Evolutionary conservation across 1,140 invertebrate species (phyloP).

Genomic region (Coptotermes formosanus): DNA sequence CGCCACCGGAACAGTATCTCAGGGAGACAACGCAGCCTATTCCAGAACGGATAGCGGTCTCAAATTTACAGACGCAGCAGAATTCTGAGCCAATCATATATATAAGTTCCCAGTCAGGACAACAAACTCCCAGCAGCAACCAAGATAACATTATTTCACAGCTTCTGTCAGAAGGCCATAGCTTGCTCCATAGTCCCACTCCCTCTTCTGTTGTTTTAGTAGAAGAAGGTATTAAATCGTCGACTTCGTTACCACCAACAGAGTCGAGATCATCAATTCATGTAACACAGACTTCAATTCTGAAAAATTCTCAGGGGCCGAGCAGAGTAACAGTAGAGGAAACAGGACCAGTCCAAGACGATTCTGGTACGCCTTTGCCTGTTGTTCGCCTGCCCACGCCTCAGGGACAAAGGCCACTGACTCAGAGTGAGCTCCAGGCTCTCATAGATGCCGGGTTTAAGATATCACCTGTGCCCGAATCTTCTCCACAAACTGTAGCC

Average conservation of each 20-base stretch:
- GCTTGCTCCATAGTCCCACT: background rate
- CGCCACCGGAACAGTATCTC: constrained; percentile 23
- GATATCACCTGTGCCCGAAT: constrained; percentile 26
- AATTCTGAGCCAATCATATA: background rate
- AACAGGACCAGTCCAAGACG: background rate
- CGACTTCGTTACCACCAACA: background rate
- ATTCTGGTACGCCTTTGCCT: constrained; percentile 12
- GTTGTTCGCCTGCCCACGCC: constrained; percentile 35
- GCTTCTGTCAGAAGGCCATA: background rate
- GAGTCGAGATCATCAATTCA: constrained; percentile 26
- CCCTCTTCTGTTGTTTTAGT: background rate
- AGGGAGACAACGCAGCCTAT: constrained; percentile 24
- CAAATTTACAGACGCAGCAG: background rate
- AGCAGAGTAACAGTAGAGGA: background rate
- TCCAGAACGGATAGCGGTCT: background rate
- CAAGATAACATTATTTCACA: constrained; percentile 8
- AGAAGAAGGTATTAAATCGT: background rate
- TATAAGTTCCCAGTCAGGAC: background rate
- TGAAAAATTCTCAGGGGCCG: background rate
- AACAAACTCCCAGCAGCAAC: background rate
- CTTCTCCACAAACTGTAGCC: background rate
- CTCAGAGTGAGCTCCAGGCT: constrained; percentile 31
- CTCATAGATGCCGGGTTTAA: constrained; percentile 34
- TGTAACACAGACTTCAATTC: constrained; percentile 5
- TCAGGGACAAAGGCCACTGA: constrained; percentile 32